Evolutionary conservation across 1,140 invertebrate species (phyloP).

Genomic region (Eubasilissa regina): DNA sequence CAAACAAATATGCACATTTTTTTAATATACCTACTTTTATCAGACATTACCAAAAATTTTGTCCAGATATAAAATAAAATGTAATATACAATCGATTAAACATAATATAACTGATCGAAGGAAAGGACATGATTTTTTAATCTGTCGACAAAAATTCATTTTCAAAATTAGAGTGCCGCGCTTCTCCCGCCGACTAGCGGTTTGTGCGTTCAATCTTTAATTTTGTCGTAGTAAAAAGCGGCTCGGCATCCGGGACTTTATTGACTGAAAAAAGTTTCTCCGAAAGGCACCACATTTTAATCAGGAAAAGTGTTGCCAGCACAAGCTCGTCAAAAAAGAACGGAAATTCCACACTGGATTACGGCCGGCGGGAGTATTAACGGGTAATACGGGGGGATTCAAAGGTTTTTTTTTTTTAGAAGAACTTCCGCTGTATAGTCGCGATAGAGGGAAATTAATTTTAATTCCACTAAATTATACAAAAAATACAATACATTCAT

Average conservation of each 20-base stretch:
- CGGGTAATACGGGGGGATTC: conserved; percentile 6
- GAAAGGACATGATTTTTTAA: no score
- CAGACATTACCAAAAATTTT: no score
- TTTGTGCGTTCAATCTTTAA: conserved; percentile 14
- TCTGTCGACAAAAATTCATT: no score
- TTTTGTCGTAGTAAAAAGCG: neutral
- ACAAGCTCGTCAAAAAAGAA: conserved; percentile 12
- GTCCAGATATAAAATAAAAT: no score
- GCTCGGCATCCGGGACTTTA: neutral
- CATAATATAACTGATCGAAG: no score
- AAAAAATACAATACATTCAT: neutral
- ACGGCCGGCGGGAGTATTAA: conserved; percentile 11
- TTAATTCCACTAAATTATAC: neutral
- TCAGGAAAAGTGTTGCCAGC: conserved; percentile 35
- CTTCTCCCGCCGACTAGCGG: neutral
- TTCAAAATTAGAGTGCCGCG: no score
- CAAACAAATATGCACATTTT: no score
- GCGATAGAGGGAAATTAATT: no score
- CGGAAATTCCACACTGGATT: conserved; percentile 25
- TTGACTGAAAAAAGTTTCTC: conserved; percentile 21
- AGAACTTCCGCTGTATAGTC: conserved; percentile 1
- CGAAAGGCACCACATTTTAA: conserved; percentile 30
- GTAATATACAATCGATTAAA: no score
- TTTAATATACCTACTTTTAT: no score
- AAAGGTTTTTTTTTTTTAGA: conserved; percentile 5